phyloP scores from a whole-genome alignment of 2,888 invertebrate species.

The Agrypnus murinus region DNA sequence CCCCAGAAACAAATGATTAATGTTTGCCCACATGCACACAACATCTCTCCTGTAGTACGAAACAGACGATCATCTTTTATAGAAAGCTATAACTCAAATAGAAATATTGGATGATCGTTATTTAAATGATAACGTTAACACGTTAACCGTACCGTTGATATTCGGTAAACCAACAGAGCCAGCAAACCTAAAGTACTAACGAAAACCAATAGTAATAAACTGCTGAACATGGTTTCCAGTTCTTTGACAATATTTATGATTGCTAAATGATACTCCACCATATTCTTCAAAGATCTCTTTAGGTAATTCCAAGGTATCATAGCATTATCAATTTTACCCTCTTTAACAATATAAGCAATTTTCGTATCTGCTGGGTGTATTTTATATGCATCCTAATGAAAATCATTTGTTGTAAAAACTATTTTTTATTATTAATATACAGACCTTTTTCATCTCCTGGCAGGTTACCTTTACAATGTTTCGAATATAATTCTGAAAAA shows the following conservation, averaged over 20 bases:
- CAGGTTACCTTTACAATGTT: not conserved
- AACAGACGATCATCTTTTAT: not conserved
- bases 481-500: slow-evolving; percentile 30
- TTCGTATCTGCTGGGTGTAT: too few relatives aligned
- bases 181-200: slow-evolving; percentile 23
- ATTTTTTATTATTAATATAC: too few relatives aligned
- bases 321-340: not conserved
- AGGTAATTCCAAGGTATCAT: slow-evolving; percentile 32
- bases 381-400: too few relatives aligned
- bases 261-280: slow-evolving; percentile 42
- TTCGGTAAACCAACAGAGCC: slow-evolving; percentile 19
- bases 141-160: slow-evolving; percentile 13
- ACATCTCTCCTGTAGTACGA: not conserved
- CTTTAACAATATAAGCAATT: too few relatives aligned
- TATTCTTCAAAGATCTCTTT: slow-evolving; percentile 14
- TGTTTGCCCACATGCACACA: slow-evolving; percentile 2
- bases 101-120: not conserved
- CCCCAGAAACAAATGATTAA: slow-evolving; percentile 21
- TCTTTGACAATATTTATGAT: slow-evolving; percentile 43
- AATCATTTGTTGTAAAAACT: too few relatives aligned
- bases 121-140: not conserved
- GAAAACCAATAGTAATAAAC: slow-evolving; percentile 35
- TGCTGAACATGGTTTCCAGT: slow-evolving; percentile 44
- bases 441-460: not conserved
- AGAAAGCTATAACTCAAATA: not conserved